Evolutionary conservation across 1,140 invertebrate genomes (phyloP), one percentile per base, ranked within the genome.

Genomic region (Neuroterus valhalla): DNA sequence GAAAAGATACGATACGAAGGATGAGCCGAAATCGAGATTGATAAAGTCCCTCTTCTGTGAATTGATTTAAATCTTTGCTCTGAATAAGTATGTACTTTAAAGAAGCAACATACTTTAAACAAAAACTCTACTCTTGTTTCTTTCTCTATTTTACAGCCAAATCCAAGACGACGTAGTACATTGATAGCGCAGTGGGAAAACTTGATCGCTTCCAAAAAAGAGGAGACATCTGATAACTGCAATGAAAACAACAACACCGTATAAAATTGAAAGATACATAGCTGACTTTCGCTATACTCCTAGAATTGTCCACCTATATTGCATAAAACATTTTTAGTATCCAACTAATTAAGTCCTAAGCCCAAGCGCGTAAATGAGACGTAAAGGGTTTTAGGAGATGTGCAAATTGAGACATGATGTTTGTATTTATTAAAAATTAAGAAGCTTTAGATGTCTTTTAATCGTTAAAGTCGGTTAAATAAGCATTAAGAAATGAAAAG

Each of bases 101-200:
- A 43, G 19, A n/a, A 42, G 31, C 17, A 19, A 5, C 10, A 50
- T n/a, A 21, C 31, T 66, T 71, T 31, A 14, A 48, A 21, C 15
- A 21, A 68, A 50, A 17, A 55, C 44, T 50, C 55, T 21, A 42
- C 19, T 15, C 42, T 14, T 12, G 26, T 45, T 23, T 50, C 43
- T 78, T 76, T 52, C 68, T 38, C 71, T 80, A 71, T 44, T 72
- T 82, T 82, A 6, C 71, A 84, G 86, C 83, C 85, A 21, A 84
- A 85, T 74, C 86, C 85, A 68, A 84, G 88, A 77, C 87, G 90
- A 75, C 84, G 88, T 66, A 91, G 89, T 75, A 89, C 89, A 11
- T 79, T 92, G 43, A 91, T 92, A 71, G 91, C 89, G 12, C 89
- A 91, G 73, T 92, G 91, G 91, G 91, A 92, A 78, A 91, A 87